Evolutionary conservation across 2,797 vertebrate species (phyloP).

Genomic region (Chelon auratus): DNA sequence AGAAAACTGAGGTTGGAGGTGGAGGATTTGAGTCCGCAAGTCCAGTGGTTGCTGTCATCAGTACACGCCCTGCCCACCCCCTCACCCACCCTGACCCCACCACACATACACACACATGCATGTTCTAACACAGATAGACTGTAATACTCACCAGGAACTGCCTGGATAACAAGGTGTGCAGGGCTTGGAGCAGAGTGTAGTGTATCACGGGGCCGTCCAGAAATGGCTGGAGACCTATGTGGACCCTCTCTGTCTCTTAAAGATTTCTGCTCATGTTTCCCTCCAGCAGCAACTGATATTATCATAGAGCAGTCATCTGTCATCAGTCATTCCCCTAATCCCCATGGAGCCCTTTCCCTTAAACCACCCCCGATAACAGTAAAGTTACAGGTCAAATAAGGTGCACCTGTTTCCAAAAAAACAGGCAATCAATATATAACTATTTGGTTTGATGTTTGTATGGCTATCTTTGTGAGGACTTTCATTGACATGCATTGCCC

Average conservation of each 20-base stretch:
- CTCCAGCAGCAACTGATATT: constrained; percentile 72
- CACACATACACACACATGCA: constrained; percentile 7
- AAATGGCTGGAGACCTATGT: constrained; percentile 72
- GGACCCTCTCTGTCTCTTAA: constrained; percentile 78
- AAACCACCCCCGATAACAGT: constrained; percentile 68
- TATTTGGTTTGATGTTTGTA: no score
- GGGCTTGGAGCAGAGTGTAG: constrained; percentile 28
- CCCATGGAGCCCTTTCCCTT: constrained; percentile 73
- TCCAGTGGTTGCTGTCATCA: constrained; percentile 1
- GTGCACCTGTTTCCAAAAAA: constrained; percentile 52
- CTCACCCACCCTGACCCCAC: neutral
- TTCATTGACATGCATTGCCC: no score
- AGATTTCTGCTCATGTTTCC: constrained; percentile 79
- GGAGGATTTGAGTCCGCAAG: neutral
- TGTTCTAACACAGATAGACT: constrained; percentile 23
- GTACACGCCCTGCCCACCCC: constrained; percentile 1
- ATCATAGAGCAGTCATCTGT: constrained; percentile 46
- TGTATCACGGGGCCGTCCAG: constrained; percentile 44
- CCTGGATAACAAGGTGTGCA: constrained; percentile 37
- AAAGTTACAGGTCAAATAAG: constrained; percentile 50
- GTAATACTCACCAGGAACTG: constrained; percentile 49
- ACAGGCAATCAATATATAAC: constrained; percentile 15
- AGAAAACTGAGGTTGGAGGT: neutral
- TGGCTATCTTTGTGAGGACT: no score
- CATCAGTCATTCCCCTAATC: constrained; percentile 38